Evolutionary conservation across 2,797 vertebrate species (phyloP), one percentile per base, ranked within the genome.

Genomic region (Sarcoramphus papa): DNA sequence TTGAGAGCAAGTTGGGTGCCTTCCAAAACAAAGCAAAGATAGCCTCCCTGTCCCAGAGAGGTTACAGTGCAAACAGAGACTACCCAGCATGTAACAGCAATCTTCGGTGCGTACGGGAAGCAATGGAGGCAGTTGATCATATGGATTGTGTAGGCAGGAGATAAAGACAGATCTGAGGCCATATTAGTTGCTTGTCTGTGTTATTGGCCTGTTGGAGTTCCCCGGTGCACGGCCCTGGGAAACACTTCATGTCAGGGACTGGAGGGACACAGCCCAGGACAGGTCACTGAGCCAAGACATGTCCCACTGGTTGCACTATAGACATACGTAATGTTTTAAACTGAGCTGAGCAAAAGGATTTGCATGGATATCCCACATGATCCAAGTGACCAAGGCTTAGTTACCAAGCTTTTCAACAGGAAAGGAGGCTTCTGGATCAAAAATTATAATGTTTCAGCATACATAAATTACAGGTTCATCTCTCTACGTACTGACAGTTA

Each of bases 21-120:
- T 95, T 97, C 95, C 95, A 97, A 96, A 95, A 74, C 77, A 91
- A 96, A 95, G 87, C 67, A 83, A 60, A 94, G 95, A 96, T 90
- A 95, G 82, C 90, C 63, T 96, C 65, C 65, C 69, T 84, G 77
- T 95, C 82, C 88, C 88, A 82, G 77, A 90, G 93, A 92, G 77
- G 87, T 88, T 91, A 64, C 74, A 35, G 37, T 79, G 76, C 91
- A 76, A 82, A 45, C 85, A 96, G 84, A 93, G 92, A 70, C 81
- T 93, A 10, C 85, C 56, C 83, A 64, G 88, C 22, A 4, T 23
- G 48, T 43, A 67, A 67, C 3, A 84, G 57, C 89, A 81, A 65
- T 54, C 51, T 47, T 30, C 45, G 2, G 11, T 14, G 41, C 7
- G 0, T 20, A 50, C 0, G 2, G 79, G 67, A 81, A 88, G 51